phyloP scores from a whole-genome alignment of 2,888 invertebrate genomes.

The Halictus quadricinctus region DNA sequence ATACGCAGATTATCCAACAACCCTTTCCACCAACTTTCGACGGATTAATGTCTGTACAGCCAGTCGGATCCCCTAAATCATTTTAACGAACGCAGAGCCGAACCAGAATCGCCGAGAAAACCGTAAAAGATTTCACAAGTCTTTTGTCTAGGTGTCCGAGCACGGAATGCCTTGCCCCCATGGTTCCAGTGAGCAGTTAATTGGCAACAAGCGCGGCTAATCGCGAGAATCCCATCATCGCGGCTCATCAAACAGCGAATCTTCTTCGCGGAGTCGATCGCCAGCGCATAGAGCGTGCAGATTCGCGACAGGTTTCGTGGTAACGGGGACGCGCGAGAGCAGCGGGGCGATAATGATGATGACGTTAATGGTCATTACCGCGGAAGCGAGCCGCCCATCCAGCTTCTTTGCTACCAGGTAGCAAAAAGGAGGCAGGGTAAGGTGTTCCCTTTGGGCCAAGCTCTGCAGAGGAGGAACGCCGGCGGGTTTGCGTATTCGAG shows the following conservation, averaged over 20 bases:
- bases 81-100: neutral
- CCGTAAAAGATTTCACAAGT: neutral
- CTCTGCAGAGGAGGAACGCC: neutral
- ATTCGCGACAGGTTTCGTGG: slow-evolving; percentile 68
- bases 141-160: neutral
- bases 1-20: too few relatives aligned
- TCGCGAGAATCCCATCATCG: neutral
- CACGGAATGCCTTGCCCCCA: neutral
- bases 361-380: slow-evolving; percentile 79
- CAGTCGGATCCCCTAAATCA: too few relatives aligned
- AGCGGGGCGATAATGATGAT: slow-evolving; percentile 80
- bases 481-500: slow-evolving; percentile 24
- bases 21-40: too few relatives aligned
- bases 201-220: neutral
- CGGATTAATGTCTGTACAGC: too few relatives aligned
- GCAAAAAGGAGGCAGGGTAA: slow-evolving; percentile 16
- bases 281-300: slow-evolving; percentile 6
- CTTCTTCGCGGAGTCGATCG: neutral
- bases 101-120: neutral
- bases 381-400: slow-evolving; percentile 72
- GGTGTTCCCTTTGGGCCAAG: neutral
- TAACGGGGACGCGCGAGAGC: slow-evolving; percentile 67
- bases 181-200: neutral
- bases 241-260: neutral
- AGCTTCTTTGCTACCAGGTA: slow-evolving; percentile 58